phyloP scores from a whole-genome alignment of 1,140 invertebrate genomes.

The Danaus melanippus region DNA sequence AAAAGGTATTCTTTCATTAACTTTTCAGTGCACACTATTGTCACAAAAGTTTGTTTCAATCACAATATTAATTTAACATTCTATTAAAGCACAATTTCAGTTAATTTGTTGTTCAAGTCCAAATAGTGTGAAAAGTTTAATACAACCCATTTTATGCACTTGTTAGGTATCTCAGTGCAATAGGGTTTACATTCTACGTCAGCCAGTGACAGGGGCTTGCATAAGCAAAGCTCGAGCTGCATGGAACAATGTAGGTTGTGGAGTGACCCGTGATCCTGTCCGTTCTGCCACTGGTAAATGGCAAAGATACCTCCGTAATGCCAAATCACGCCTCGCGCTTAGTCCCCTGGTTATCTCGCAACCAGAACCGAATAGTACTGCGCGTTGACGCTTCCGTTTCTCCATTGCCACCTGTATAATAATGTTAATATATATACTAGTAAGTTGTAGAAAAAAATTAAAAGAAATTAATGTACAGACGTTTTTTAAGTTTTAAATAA shows the following conservation, averaged over 20 bases:
- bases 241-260: slow-evolving; percentile 46
- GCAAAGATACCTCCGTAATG: slow-evolving; percentile 75
- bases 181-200: slow-evolving; percentile 28
- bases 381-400: slow-evolving; percentile 62
- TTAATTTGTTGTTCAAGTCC: too few relatives aligned
- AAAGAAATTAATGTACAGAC: neutral
- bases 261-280: slow-evolving; percentile 47
- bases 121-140: too few relatives aligned
- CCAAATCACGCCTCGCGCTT: slow-evolving; percentile 77
- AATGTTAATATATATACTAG: slow-evolving; percentile 2
- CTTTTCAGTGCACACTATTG: too few relatives aligned
- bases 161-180: too few relatives aligned
- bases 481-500: slow-evolving; percentile 2
- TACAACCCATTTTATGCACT: too few relatives aligned
- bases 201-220: slow-evolving; percentile 51
- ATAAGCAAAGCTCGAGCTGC: slow-evolving; percentile 48
- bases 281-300: slow-evolving; percentile 74
- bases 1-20: too few relatives aligned
- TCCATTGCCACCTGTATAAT: slow-evolving; percentile 58
- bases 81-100: too few relatives aligned
- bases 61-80: too few relatives aligned
- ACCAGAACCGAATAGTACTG: slow-evolving; percentile 62
- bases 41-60: too few relatives aligned
- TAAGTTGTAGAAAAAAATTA: neutral
- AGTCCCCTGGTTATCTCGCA: slow-evolving; percentile 74